Base-by-base conservation (phyloP, 2,113 vertebrate species). In the Brachyhypopomus gauderio region DNA sequence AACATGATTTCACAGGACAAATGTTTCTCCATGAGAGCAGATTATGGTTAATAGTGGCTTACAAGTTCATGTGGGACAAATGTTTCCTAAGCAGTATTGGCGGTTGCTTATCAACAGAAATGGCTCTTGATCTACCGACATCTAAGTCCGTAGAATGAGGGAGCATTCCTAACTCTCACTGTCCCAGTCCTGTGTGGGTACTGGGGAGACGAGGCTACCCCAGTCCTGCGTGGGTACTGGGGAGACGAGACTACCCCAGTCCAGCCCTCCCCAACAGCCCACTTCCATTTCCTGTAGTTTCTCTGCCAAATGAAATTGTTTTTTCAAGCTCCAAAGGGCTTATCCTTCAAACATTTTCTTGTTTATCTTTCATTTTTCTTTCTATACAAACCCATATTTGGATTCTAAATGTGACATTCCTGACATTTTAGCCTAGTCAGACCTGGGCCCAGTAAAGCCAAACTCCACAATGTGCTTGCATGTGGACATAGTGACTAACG, bases 251-350 rank as follows among this genome's bases (percentile, higher is more conserved):
- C 79, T 19, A 69, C 77, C 36, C 77, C 62, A 85, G 64, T 72
- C 72, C 52, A 34, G 23, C 64, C 75, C 52, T 36, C 64, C 75
- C 72, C 79, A 36, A 77, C 30, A 83, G 66, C 84, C 76, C 56
- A 85, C 63, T 82, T 79, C 75, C 48, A 79, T 75, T 79, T 82
- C 66, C 84, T 82, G 72, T 36, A 76, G 22, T 30, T 59, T 79
- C 20, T 25, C 67, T 55, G 69, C 45, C 52, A 56, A 76, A 45
- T 22, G 0, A 17, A 16, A 62, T 58, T 20, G 14, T 14, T 81
- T 79, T 79, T 48, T 60, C 27, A 60, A 56, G 20, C 38, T 41
- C 38, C 25, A 30, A 25, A 16, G 30, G 38, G 69, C 38, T 67
- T 56, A 64, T 67, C 72, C 63, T 45, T 8, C 3, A 45, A 78